Evolutionary conservation across 1,140 invertebrate species (phyloP), one percentile per base, ranked within the genome.

Genomic region (Drosophila ficusphila): DNA sequence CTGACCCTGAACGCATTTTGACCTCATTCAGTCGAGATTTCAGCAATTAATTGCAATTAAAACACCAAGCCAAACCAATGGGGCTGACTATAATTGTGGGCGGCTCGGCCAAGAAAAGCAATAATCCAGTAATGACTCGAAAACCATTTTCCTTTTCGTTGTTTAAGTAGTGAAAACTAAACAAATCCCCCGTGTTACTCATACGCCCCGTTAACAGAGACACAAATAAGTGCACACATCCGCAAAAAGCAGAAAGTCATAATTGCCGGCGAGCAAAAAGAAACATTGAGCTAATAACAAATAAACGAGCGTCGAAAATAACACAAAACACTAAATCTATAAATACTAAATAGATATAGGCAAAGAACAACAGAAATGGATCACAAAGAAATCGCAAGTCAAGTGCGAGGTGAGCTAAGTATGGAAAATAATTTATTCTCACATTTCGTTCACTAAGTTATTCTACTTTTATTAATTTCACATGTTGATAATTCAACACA

Each of bases 371-470:
- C 29, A 46, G 38, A 67, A 76, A 90, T 90, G 89, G 89, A 90
- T 90, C 88, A 90, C 76, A 89, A 90, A 73, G 83, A 72, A 75
- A 89, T 90, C 81, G 83, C 89, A 78, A 90, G 89, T 89, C 70
- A 90, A 90, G 89, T 90, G 89, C 89, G 89, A 90, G 89, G 89
- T 90, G 83, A 90, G 89, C 77, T 85, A 85, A 85, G 81, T 85
- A 85, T 74, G 81, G 73, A 76, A 57, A 65, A 34, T 46, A 11
- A 46, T 61, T 62, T 46, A 25, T 25, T 36, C 31, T 21, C 38
- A 16, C 34, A 16, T 53, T 52, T 34, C 21, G 11, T 51, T 33
- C 54, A 53, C 7, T 18, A 52, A 9, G 27, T 57, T 51, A 34
- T 58, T 6, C 44, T 38, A 36, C 21, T 60, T 49, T 6, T 23